Evolutionary conservation across 2,797 vertebrate genomes (phyloP), one percentile per base, ranked within the genome.

Genomic region (Melanotaenia pygmaea): DNA sequence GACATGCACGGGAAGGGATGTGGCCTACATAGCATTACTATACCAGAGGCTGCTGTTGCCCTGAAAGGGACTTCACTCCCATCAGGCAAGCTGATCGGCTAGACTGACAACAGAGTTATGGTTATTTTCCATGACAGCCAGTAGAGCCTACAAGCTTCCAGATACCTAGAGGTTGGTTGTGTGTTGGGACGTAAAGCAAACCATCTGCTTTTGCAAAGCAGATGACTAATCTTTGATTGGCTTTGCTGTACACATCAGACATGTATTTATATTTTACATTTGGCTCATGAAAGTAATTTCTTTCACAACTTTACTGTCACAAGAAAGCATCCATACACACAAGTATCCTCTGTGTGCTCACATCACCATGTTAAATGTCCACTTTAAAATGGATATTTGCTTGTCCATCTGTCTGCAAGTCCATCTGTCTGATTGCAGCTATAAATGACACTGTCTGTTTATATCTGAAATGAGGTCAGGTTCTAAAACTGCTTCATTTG

Each of bases 71-170:
- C 70, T 76, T 81, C 63, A 78, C 70, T 83, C 84, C 87, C 85
- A 84, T 88, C 85, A 85, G 74, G 82, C 76, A 78, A 85, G 90
- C 88, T 74, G 78, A 90, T 90, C 72, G 65, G 80, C 82, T 34
- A 81, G 85, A 91, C 83, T 90, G 87, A 92, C 87, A 86, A 91
- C 86, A 72, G 72, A 59, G 70, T 91, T 90, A 93, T 67, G 90
- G 77, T 93, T 89, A 93, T 94, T 92, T 92, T 86, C 87, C 90
- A 80, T 93, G 93, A 95, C 93, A 94, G 91, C 79, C 72, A 90
- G 85, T 84, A 88, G 86, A 93, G 87, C 88, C 88, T 84, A 87
- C 78, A 90, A 84, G 87, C 86, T 91, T 83, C 83, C 67, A 81
- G 83, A 75, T 90, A 84, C 1, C 34, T 64, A 74, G 83, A 90